Percentiles rank a stretch among this genome's conserved stretches.
Conservation (phyloP, 37 sponge, comb jelly and placozoan genomes). For the Beroe ovata region DNA sequence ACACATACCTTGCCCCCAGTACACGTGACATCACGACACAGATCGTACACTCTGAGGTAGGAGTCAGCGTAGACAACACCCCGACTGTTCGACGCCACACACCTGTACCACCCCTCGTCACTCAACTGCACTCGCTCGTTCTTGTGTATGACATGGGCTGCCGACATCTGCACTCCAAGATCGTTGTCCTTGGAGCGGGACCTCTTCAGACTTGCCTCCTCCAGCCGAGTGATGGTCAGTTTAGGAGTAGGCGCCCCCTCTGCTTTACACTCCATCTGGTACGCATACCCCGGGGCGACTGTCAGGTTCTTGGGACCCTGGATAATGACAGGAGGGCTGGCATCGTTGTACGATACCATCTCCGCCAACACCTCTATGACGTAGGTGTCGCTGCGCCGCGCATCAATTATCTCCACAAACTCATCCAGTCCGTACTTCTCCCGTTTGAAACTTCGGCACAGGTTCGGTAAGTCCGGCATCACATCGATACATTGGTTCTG, state of each 20-base stretch:
- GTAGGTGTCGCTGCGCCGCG: background rate
- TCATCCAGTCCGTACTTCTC: conserved; percentile 48
- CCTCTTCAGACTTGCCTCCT: conserved; percentile 51
- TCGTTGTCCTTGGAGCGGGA: background rate
- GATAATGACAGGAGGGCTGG: conserved; percentile 61
- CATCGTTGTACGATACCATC: background rate
- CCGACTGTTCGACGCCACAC: conserved; percentile 59
- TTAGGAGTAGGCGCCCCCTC: conserved; percentile 60
- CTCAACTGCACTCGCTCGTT: conserved; percentile 31
- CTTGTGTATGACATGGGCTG: conserved; percentile 56
- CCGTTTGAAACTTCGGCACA: conserved; percentile 51
- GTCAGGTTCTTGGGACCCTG: conserved; percentile 65
- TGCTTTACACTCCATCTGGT: conserved; percentile 63
- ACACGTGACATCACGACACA: conserved; percentile 47
- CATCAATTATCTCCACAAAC: conserved; percentile 54
- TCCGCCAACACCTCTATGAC: background rate
- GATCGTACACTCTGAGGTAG: conserved; percentile 52
- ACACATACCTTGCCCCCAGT: conserved; percentile 50
- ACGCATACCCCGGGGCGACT: conserved; percentile 25
- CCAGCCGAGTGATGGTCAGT: conserved; percentile 45
- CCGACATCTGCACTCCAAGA: background rate
- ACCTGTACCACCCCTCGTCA: conserved; percentile 65
- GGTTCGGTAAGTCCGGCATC: conserved; percentile 28
- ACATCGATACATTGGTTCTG: conserved; percentile 27
- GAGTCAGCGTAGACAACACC: conserved; percentile 36